Evolutionary conservation across 2,888 invertebrate genomes (phyloP).

Genomic region (Creontiades dilutus): DNA sequence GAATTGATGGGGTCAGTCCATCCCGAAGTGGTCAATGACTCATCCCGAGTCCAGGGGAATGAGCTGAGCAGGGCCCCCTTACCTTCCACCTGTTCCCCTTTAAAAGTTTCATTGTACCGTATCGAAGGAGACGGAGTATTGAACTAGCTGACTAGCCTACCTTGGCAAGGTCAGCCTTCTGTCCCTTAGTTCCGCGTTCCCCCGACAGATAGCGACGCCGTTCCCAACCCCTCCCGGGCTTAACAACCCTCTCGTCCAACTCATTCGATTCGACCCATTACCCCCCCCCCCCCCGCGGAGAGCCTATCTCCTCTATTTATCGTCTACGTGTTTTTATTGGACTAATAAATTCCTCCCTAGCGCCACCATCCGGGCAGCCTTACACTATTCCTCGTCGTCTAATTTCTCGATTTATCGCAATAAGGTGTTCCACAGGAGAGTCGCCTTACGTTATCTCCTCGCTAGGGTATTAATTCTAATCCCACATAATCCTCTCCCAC

Average conservation of each 20-base stretch:
- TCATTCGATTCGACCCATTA: constrained; percentile 11
- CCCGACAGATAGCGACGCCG: constrained; percentile 38
- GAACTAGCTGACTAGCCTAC: constrained; percentile 52
- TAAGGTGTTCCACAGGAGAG: no score
- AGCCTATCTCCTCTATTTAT: neutral
- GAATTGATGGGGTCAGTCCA: constrained; percentile 47
- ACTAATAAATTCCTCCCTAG: neutral
- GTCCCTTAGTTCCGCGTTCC: neutral
- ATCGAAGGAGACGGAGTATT: constrained; percentile 52
- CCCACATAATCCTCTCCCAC: no score
- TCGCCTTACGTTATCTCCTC: no score
- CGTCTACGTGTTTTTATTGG: neutral
- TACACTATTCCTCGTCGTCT: neutral
- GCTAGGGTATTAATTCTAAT: no score
- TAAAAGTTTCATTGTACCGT: constrained; percentile 29
- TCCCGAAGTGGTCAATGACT: constrained; percentile 52
- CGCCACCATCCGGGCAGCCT: neutral
- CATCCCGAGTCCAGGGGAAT: constrained; percentile 4
- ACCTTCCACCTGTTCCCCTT: neutral
- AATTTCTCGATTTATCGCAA: no score
- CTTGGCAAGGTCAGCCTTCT: constrained; percentile 43
- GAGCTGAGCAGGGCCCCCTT: neutral
- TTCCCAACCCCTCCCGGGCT: neutral
- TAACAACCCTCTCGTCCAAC: neutral
- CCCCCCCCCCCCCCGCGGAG: neutral